These are phyloP conservation scores for Poeciliopsis gracilis DNA, from an alignment of 2,797 vertebrate genomes.

Conservation along the genomic window DNA sequence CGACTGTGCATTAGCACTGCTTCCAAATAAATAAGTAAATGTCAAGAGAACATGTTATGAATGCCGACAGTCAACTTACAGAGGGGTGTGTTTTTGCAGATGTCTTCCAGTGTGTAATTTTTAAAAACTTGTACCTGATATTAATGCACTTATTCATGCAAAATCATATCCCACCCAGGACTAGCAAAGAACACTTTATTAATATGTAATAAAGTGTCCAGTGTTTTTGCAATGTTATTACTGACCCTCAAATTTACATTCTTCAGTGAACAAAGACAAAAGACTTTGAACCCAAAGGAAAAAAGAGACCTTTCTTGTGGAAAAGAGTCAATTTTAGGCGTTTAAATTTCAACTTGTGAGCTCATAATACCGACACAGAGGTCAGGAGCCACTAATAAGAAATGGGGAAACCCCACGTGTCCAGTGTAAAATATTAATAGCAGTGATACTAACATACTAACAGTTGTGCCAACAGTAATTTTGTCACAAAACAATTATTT, in stretches of 20 bases:
- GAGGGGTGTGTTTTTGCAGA: neutral
- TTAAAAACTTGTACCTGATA: neutral
- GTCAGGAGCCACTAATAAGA: neutral
- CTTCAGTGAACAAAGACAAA: neutral
- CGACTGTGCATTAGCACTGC: no score
- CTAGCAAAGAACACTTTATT: neutral
- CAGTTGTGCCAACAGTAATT: no score
- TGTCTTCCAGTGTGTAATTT: neutral
- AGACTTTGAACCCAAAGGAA: neutral
- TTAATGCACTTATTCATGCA: neutral
- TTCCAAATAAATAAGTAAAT: neutral
- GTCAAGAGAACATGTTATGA: neutral
- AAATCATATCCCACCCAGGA: neutral
- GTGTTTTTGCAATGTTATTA: neutral
- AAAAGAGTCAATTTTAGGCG: neutral
- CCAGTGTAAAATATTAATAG: no score
- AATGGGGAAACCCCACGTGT: neutral
- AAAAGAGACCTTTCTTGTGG: neutral
- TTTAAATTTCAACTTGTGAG: neutral
- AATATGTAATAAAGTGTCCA: neutral
- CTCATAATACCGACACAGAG: constrained; percentile 6
- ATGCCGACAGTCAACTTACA: neutral
- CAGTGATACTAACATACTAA: no score
- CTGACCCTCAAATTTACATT: neutral
- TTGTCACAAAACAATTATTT: no score